Evolutionary conservation across 2,113 vertebrate genomes (phyloP).

Genomic region (Pteruthius melanotis): DNA sequence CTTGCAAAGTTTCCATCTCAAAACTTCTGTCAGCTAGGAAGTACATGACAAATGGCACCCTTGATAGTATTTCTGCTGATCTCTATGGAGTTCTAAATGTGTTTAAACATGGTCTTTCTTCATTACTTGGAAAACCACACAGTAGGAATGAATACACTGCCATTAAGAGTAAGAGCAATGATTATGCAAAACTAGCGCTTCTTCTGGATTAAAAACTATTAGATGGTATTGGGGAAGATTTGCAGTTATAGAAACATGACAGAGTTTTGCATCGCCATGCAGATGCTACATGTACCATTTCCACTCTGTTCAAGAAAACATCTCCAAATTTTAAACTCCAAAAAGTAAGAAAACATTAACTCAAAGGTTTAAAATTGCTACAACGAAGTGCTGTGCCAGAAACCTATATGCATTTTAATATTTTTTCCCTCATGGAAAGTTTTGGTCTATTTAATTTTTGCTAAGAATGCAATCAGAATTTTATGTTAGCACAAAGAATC

Average conservation of each 20-base stretch:
- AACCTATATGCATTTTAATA: background rate
- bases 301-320: background rate
- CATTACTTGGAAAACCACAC: background rate
- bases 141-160: background rate
- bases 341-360: background rate
- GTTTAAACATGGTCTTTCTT: background rate
- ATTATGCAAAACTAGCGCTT: background rate
- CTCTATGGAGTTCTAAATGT: background rate
- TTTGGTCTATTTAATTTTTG: background rate
- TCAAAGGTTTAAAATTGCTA: background rate
- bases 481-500: background rate
- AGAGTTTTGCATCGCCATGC: background rate
- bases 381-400: background rate
- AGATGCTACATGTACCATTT: fast-evolving
- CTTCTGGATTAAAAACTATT: background rate
- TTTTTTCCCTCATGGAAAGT: background rate
- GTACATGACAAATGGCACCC: background rate
- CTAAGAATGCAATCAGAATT: background rate
- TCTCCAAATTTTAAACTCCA: background rate
- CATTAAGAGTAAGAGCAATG: background rate
- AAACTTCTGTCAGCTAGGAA: background rate
- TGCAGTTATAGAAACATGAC: background rate
- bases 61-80: background rate
- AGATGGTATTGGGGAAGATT: background rate
- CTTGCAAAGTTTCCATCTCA: background rate